These are phyloP conservation scores for Drosophila villosipedis DNA, from an alignment of 2,888 invertebrate genomes.

Conservation along the genomic window DNA sequence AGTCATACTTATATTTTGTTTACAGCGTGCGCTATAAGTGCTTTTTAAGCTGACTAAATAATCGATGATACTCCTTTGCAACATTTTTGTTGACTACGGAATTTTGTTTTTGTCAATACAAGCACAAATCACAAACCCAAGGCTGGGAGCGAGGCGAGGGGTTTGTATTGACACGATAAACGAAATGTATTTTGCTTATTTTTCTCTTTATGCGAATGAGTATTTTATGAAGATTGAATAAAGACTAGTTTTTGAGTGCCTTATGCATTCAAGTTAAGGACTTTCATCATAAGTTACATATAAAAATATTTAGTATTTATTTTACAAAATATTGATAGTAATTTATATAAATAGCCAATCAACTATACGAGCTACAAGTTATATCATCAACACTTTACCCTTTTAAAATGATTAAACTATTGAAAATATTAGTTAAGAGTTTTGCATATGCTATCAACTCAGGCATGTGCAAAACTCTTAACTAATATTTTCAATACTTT, in stretches of 20 bases:
- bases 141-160: background rate
- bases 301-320: background rate
- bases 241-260: background rate
- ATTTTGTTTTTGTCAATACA: conserved; percentile 21
- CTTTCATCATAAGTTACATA: background rate
- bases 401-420: background rate
- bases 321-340: background rate
- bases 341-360: background rate
- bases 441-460: background rate
- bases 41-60: conserved; percentile 63
- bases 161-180: conserved; percentile 60
- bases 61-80: conserved; percentile 53
- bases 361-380: background rate
- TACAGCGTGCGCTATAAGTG: conserved; percentile 46
- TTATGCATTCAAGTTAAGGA: background rate
- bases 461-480: too few relatives aligned
- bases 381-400: background rate
- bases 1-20: conserved; percentile 42
- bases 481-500: too few relatives aligned
- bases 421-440: background rate
- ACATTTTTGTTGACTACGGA: conserved; percentile 40
- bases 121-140: conserved; percentile 41
- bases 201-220: background rate
- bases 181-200: conserved; percentile 41
- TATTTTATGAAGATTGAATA: conserved; percentile 3